phyloP scores from a whole-genome alignment of 2,797 vertebrate species.

The Borostomias antarcticus region DNA sequence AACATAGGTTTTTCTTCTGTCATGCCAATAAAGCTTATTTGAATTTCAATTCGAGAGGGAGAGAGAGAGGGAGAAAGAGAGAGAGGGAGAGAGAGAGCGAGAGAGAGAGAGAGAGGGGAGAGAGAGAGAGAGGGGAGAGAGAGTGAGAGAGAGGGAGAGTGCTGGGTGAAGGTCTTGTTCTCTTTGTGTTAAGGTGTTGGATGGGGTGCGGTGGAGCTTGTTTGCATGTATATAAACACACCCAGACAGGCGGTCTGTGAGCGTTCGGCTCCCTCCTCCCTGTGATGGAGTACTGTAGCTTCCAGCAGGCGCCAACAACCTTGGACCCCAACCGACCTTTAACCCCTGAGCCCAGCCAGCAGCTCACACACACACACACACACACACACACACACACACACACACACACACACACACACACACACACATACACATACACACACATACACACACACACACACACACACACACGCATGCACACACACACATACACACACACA shows the following conservation, averaged over 20 bases:
- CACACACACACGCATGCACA: constrained; percentile 10
- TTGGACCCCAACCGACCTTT: constrained; percentile 49
- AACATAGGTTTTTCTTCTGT: too few relatives aligned
- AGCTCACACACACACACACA: constrained; percentile 36
- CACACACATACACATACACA: constrained; percentile 14
- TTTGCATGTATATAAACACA: constrained; percentile 58
- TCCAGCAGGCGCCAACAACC: constrained; percentile 37
- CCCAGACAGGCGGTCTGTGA: constrained; percentile 55
- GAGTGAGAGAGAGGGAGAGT: constrained; percentile 26
- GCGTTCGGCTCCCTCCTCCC: constrained; percentile 33
- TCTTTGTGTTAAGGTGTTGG: constrained; percentile 37
- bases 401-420: constrained; percentile 15
- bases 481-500: constrained; percentile 28
- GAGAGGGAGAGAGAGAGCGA: neutral
- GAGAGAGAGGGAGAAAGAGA: neutral
- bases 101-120: neutral
- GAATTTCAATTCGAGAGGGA: too few relatives aligned
- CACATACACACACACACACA: neutral
- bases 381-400: constrained; percentile 22
- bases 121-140: neutral
- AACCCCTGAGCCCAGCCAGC: constrained; percentile 58
- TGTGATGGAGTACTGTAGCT: constrained; percentile 39
- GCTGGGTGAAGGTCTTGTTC: constrained; percentile 51
- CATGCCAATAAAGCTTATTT: too few relatives aligned
- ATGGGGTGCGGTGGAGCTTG: constrained; percentile 40